Percentiles rank a stretch among this genome's conserved stretches.
Evolutionary conservation across 2,113 vertebrate species (phyloP).

Genomic region (Sander lucioperca): DNA sequence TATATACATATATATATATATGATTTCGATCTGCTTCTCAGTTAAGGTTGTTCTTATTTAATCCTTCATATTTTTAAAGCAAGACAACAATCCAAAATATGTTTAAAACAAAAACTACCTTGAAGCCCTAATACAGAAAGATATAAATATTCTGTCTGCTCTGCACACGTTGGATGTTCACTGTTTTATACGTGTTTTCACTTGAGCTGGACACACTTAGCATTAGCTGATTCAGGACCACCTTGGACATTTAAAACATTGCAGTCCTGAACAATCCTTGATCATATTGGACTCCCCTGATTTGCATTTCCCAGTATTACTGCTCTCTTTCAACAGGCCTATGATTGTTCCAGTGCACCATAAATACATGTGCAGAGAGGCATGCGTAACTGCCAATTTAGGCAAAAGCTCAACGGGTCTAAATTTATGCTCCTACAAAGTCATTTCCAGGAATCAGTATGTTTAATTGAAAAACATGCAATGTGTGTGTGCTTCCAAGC

Average conservation of each 20-base stretch:
- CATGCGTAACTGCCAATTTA: background rate
- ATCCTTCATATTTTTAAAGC: background rate
- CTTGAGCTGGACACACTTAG: background rate
- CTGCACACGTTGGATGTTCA: background rate
- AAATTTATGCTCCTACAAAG: background rate
- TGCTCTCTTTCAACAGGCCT: background rate
- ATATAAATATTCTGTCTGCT: background rate
- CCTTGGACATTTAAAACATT: background rate
- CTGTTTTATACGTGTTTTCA: background rate
- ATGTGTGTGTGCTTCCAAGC: conserved; percentile 25
- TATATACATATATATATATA: too few relatives aligned
- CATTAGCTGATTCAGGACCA: background rate
- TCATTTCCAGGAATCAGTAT: background rate
- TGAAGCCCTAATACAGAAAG: background rate
- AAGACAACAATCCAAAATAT: background rate
- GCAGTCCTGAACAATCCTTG: background rate
- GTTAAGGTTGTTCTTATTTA: background rate
- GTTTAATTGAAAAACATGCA: conserved; percentile 3
- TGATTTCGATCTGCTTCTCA: background rate
- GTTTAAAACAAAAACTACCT: background rate
- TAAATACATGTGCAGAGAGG: background rate
- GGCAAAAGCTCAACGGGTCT: background rate
- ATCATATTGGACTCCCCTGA: background rate
- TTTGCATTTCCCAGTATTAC: background rate
- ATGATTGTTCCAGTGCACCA: background rate